These are phyloP conservation scores for Onthophagus sagittarius DNA, from an alignment of 2,888 invertebrate genomes.

Conservation along the genomic window DNA sequence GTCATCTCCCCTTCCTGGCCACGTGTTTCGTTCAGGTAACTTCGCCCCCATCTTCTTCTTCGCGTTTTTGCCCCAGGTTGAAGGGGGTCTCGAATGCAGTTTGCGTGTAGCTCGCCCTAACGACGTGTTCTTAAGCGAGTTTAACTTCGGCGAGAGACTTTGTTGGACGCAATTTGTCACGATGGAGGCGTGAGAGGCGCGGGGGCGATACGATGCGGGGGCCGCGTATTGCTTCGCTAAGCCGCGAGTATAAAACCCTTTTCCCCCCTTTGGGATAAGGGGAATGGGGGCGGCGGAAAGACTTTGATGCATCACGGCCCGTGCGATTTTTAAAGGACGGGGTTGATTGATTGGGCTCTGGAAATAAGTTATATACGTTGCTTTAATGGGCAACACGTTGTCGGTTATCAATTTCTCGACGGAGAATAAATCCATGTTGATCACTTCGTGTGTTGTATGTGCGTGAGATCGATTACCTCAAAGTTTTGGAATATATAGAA, in stretches of 20 bases:
- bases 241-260: neutral
- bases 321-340: neutral
- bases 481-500: neutral
- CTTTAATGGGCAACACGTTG: neutral
- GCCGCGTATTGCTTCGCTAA: neutral
- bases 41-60: neutral
- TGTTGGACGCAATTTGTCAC: neutral
- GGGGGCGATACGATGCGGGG: neutral
- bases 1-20: neutral
- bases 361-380: neutral
- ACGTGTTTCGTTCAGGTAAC: neutral
- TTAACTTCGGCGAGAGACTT: neutral
- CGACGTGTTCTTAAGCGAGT: neutral
- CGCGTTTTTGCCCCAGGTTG: neutral
- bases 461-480: neutral
- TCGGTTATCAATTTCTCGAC: neutral
- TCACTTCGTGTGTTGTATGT: neutral
- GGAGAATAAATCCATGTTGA: neutral
- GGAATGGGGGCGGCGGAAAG: neutral
- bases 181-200: neutral
- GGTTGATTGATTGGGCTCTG: neutral
- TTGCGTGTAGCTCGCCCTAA: neutral
- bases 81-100: neutral
- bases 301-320: neutral
- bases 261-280: too few relatives aligned